Conservation (phyloP, 92 coral and sea anemone genomes). For the Parazoanthus darwini region DNA sequence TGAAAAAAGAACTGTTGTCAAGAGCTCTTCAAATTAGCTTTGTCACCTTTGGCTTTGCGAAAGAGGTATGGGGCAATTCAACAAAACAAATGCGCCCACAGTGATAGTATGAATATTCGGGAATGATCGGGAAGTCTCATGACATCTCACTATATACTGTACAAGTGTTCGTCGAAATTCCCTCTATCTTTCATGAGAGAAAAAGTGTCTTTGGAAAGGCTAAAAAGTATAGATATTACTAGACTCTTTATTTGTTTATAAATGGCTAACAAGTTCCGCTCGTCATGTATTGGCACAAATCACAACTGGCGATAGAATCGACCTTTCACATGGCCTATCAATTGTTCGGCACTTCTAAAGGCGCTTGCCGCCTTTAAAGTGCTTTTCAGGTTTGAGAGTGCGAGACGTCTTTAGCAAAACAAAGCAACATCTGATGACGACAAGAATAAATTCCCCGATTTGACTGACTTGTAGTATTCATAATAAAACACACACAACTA, state of each 20-base stretch:
- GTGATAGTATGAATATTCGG: background rate
- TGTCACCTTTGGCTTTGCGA: background rate
- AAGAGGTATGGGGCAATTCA: background rate
- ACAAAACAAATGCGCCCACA: background rate
- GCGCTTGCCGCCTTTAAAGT: slow-evolving; percentile 5
- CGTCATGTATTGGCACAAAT: slow-evolving; percentile 23
- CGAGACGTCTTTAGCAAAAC: background rate
- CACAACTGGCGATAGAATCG: slow-evolving; percentile 47
- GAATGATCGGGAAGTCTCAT: background rate
- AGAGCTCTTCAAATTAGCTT: background rate
- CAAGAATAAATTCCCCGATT: background rate
- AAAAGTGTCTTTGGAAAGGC: background rate
- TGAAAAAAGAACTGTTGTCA: background rate
- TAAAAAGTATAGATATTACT: slow-evolving; percentile 1
- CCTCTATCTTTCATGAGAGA: slow-evolving; percentile 24
- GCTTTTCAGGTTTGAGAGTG: background rate
- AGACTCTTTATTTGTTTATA: slow-evolving; percentile 33
- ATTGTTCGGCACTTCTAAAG: slow-evolving; percentile 38
- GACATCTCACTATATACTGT: background rate
- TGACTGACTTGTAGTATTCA: background rate
- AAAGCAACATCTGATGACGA: background rate
- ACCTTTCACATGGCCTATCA: slow-evolving; percentile 41
- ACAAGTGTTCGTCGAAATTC: background rate
- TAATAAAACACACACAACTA: background rate
- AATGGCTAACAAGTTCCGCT: slow-evolving; percentile 34